Evolutionary conservation across 2,888 invertebrate species (phyloP).

Genomic region (Brassicogethes aeneus): DNA sequence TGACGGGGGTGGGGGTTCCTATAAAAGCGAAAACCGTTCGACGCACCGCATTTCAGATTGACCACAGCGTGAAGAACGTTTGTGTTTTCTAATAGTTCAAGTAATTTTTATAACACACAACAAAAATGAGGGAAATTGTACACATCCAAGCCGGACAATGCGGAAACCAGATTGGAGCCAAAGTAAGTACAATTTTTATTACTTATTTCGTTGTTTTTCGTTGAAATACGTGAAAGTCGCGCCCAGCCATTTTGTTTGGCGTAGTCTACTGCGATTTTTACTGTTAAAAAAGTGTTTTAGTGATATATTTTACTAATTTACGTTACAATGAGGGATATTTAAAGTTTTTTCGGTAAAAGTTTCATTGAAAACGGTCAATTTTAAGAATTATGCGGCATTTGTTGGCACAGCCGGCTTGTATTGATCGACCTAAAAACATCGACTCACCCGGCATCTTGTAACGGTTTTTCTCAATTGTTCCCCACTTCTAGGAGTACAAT

Average conservation of each 20-base stretch:
- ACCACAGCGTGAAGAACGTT: slow-evolving; percentile 21
- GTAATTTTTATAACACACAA: slow-evolving; percentile 17
- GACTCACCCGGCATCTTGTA: slow-evolving; percentile 14
- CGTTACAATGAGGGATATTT: too few species aligned
- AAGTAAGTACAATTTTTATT: slow-evolving; percentile 49
- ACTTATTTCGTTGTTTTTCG: slow-evolving; percentile 9
- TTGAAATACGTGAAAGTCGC: too few species aligned
- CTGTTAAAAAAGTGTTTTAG: too few species aligned
- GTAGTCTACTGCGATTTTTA: too few species aligned
- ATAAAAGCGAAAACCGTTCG: slow-evolving; percentile 23
- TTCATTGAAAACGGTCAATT: too few species aligned
- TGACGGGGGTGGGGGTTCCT: slow-evolving; percentile 27
- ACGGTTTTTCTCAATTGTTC: slow-evolving; percentile 19
- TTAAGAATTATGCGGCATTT: too few species aligned
- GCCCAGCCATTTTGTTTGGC: too few species aligned
- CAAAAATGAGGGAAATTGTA: slow-evolving; percentile 82
- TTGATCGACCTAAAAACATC: slow-evolving; percentile 24
- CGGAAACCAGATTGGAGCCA: slow-evolving; percentile 81
- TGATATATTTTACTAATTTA: too few species aligned
- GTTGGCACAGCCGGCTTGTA: slow-evolving; percentile 20
- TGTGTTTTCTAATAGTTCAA: slow-evolving; percentile 30
- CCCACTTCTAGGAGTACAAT: slow-evolving; percentile 11
- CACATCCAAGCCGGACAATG: slow-evolving; percentile 77
- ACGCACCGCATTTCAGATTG: slow-evolving; percentile 30
- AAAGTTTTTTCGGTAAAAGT: too few species aligned